phyloP scores from a whole-genome alignment of 2,888 invertebrate genomes.

The Leucophora obtusa region DNA sequence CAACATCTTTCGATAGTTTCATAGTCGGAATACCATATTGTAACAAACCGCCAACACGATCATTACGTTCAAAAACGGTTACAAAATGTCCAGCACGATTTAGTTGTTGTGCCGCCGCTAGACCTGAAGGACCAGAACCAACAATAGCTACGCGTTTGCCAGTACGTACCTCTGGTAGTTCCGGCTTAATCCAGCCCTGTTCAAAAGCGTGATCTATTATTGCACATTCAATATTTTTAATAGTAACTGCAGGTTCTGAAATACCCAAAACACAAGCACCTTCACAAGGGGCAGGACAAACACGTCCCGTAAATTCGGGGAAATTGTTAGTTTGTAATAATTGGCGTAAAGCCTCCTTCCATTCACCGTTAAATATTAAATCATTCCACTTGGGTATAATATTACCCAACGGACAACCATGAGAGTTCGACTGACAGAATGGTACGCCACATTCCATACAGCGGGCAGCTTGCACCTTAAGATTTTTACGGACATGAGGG shows the following conservation, averaged over 20 bases:
- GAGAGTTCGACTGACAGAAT: slow-evolving; percentile 93
- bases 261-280: slow-evolving; percentile 98
- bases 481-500: slow-evolving; percentile 90
- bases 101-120: slow-evolving; percentile 97
- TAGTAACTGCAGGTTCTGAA: slow-evolving; percentile 97
- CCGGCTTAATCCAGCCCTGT: slow-evolving; percentile 94
- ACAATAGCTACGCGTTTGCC: slow-evolving; percentile 92
- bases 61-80: slow-evolving; percentile 97
- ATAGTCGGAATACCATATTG: slow-evolving; percentile 99
- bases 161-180: slow-evolving; percentile 86
- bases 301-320: slow-evolving; percentile 97
- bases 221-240: slow-evolving; percentile 99
- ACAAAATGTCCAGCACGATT: slow-evolving; percentile 97
- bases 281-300: slow-evolving; percentile 98
- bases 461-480: slow-evolving; percentile 93
- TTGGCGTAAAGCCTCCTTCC: slow-evolving; percentile 95
- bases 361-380: slow-evolving; percentile 94
- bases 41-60: slow-evolving; percentile 94
- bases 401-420: slow-evolving; percentile 98
- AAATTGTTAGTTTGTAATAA: slow-evolving; percentile 99
- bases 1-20: slow-evolving; percentile 97
- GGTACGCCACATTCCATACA: slow-evolving; percentile 99
- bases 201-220: slow-evolving; percentile 99
- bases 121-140: slow-evolving; percentile 95
- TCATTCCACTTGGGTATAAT: slow-evolving; percentile 99